A percentile compares a stretch with the other conserved stretches of the same genome.
Evolutionary conservation across 2,797 vertebrate species (phyloP).

Genomic region (Craterocephalus amniculus): DNA sequence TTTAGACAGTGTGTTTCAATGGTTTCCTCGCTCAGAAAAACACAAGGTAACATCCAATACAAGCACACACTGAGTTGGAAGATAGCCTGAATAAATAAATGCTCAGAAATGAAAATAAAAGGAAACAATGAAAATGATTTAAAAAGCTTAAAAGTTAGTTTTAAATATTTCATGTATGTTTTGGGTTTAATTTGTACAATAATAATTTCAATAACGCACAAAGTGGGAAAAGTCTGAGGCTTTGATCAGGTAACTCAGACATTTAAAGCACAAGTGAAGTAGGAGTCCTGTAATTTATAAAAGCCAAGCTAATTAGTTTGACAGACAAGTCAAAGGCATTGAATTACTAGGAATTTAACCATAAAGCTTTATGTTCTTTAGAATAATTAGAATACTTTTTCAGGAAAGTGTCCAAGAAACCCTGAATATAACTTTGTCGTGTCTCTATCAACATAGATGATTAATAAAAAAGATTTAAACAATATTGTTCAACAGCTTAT

Average conservation of each 20-base stretch:
- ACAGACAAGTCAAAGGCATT: neutral
- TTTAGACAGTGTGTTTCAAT: slow-evolving; percentile 16
- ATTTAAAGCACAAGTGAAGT: neutral
- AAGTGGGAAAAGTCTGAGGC: neutral
- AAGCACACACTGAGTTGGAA: neutral
- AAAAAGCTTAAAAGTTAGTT: neutral
- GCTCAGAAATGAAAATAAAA: neutral
- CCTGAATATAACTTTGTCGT: neutral
- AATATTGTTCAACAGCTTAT: slow-evolving; percentile 13
- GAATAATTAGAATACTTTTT: neutral
- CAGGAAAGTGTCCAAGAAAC: neutral
- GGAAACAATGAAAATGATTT: neutral
- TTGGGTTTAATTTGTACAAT: neutral
- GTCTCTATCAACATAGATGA: neutral
- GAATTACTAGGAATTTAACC: neutral
- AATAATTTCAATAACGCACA: neutral
- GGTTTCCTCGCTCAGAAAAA: neutral
- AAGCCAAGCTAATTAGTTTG: neutral
- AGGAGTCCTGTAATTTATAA: neutral
- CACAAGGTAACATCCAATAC: neutral
- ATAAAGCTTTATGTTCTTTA: neutral
- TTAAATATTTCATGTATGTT: neutral
- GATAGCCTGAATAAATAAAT: neutral
- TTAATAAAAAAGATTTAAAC: slow-evolving; percentile 7
- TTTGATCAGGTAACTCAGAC: neutral